These are phyloP conservation scores for Pagetopsis macropterus DNA, from an alignment of 2,797 vertebrate species.

Conservation along the genomic window DNA sequence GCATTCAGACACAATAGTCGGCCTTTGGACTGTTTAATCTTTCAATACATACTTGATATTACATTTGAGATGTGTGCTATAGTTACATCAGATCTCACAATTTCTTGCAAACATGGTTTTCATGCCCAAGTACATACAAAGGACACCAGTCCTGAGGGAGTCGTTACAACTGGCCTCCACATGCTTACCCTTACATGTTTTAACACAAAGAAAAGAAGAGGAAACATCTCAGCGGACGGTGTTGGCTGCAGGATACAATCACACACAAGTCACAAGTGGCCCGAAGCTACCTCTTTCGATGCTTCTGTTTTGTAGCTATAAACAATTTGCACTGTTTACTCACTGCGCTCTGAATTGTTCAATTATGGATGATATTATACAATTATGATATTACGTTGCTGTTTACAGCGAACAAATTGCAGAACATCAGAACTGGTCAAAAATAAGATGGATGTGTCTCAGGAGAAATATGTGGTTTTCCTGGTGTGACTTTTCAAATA, in stretches of 20 bases:
- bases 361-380: constrained; percentile 49
- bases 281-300: constrained; percentile 16
- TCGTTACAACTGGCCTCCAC: constrained; percentile 48
- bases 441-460: constrained; percentile 16
- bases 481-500: neutral
- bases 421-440: neutral
- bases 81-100: neutral
- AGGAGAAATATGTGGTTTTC: neutral
- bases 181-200: constrained; percentile 8
- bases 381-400: constrained; percentile 15
- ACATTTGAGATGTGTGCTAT: neutral
- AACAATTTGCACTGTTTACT: constrained; percentile 12
- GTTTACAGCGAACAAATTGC: constrained; percentile 26
- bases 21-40: neutral
- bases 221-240: constrained; percentile 30
- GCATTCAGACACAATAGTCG: neutral
- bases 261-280: constrained; percentile 20
- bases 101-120: neutral
- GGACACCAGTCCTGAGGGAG: constrained; percentile 23
- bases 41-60: neutral
- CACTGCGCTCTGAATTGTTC: constrained; percentile 23
- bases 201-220: constrained; percentile 5
- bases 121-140: neutral
- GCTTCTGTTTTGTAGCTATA: constrained; percentile 20
- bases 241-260: constrained; percentile 13